These are phyloP conservation scores for Eurosta solidaginis DNA, from an alignment of 1,140 invertebrate species.

Conservation along the genomic window DNA sequence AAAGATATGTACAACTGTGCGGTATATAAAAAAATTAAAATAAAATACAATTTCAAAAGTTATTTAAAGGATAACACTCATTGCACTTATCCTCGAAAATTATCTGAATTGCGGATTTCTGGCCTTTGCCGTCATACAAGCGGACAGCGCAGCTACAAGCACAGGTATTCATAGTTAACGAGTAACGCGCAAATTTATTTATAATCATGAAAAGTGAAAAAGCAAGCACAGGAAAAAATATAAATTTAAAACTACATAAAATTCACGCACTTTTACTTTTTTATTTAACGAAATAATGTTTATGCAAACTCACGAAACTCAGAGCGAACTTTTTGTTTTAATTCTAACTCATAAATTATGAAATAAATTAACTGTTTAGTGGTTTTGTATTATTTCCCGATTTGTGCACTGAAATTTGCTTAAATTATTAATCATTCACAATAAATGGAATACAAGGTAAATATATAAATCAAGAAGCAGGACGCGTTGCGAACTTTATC, in stretches of 20 bases:
- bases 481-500: no score
- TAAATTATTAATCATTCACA: no score
- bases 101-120: not conserved
- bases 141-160: not conserved
- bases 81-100: not conserved
- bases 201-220: not conserved
- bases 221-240: no score
- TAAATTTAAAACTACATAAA: no score
- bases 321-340: not conserved
- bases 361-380: not conserved
- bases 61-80: not conserved
- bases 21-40: not conserved
- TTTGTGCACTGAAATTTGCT: no score
- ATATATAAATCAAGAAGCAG: no score
- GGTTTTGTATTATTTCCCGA: no score
- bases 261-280: not conserved
- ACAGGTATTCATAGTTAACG: not conserved
- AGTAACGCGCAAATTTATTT: not conserved
- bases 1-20: not conserved
- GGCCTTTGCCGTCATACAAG: not conserved
- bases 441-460: no score
- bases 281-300: not conserved
- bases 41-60: not conserved
- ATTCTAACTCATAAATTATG: not conserved
- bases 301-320: not conserved